Percentiles rank a stretch among this genome's conserved stretches.
Conservation (phyloP, 2,888 invertebrate genomes). For the Apamea crenata region DNA sequence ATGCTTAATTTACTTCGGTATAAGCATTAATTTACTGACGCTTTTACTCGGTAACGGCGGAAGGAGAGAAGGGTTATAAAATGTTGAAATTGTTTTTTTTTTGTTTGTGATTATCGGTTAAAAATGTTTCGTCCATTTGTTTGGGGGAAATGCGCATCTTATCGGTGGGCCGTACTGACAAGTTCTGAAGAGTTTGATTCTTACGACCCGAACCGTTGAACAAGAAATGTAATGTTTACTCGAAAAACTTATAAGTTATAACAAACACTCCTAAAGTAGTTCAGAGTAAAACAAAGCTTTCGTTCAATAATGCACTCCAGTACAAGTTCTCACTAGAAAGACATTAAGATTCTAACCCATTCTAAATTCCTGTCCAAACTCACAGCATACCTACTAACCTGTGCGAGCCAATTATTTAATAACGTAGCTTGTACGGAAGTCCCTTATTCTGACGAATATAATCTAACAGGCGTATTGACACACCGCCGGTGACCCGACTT, state of each 20-base stretch:
- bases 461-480: conserved; percentile 63
- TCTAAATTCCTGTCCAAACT: conserved; percentile 70
- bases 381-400: conserved; percentile 71
- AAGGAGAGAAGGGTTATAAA: conserved; percentile 20
- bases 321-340: no score
- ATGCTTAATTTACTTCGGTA: conserved; percentile 25
- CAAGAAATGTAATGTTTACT: neutral
- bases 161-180: conserved; percentile 7
- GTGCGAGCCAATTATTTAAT: conserved; percentile 81
- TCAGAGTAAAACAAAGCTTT: neutral
- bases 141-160: conserved; percentile 7
- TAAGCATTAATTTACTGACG: conserved; percentile 32
- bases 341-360: conserved; percentile 42
- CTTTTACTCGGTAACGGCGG: conserved; percentile 37
- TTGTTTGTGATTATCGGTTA: neutral
- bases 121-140: conserved; percentile 12
- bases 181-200: neutral
- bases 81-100: neutral
- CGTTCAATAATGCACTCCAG: no score
- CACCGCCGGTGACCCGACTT: conserved; percentile 46
- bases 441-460: conserved; percentile 80
- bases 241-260: neutral
- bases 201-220: neutral
- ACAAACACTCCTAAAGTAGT: neutral
- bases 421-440: conserved; percentile 81